Evolutionary conservation across 2,797 vertebrate species (phyloP).

Genomic region (Florisuga fusca): DNA sequence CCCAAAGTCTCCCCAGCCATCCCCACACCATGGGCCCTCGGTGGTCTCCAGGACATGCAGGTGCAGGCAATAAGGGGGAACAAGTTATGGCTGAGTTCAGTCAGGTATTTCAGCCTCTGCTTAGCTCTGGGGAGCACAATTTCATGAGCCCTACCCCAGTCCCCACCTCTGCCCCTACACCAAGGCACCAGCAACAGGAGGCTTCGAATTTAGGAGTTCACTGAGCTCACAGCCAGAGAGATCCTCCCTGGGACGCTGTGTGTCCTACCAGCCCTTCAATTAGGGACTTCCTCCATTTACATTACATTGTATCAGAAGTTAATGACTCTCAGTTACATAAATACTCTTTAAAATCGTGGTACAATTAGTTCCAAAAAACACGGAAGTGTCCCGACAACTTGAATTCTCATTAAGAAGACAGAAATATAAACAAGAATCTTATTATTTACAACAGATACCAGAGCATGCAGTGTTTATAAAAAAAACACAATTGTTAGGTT

Average conservation of each 20-base stretch:
- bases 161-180: not conserved
- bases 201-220: not conserved
- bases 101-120: not conserved
- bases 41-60: not conserved
- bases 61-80: not conserved
- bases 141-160: not conserved
- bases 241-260: not conserved
- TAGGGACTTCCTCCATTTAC: not conserved
- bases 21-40: rapidly evolving
- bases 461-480: not conserved
- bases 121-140: not conserved
- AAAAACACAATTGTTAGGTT: not conserved
- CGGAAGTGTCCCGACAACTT: slow-evolving; percentile 40
- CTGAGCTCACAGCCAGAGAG: rapidly evolving
- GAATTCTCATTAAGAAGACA: slow-evolving; percentile 60
- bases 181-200: not conserved
- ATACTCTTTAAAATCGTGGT: not conserved
- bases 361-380: slow-evolving; percentile 48
- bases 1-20: not conserved
- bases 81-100: not conserved
- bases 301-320: not conserved
- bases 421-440: slow-evolving; percentile 32
- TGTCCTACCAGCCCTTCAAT: not conserved
- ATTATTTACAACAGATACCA: not conserved
- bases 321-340: not conserved